Percentiles rank a stretch among this genome's conserved stretches.
Evolutionary conservation across 2,888 invertebrate species (phyloP).

Genomic region (Troides helena): DNA sequence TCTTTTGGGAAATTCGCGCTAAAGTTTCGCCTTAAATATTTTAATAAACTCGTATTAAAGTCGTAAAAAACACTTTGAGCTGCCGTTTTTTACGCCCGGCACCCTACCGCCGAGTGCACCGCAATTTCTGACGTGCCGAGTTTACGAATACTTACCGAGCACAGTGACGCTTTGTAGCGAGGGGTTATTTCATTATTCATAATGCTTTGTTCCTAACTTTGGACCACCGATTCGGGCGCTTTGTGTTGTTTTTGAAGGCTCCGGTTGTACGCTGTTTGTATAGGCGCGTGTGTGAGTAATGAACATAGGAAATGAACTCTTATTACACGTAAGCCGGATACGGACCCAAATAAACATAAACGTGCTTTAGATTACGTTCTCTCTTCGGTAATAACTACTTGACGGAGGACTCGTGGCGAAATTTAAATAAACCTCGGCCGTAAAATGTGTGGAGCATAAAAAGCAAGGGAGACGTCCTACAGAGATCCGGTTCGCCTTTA

Average conservation of each 20-base stretch:
- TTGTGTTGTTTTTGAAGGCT: slow-evolving; percentile 64
- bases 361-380: slow-evolving; percentile 12
- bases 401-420: slow-evolving; percentile 18
- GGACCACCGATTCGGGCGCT: slow-evolving; percentile 57
- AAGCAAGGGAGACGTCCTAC: slow-evolving; percentile 36
- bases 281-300: slow-evolving; percentile 34
- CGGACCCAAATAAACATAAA: slow-evolving; percentile 29
- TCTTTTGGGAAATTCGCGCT: slow-evolving; percentile 75
- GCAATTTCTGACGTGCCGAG: slow-evolving; percentile 42
- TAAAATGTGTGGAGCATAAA: slow-evolving; percentile 40
- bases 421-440: slow-evolving; percentile 38
- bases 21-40: slow-evolving; percentile 78
- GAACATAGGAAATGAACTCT: slow-evolving; percentile 32
- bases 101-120: slow-evolving; percentile 51
- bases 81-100: slow-evolving; percentile 64
- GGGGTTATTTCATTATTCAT: slow-evolving; percentile 76
- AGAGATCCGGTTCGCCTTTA: slow-evolving; percentile 41
- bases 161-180: slow-evolving; percentile 49
- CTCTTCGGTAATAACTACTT: slow-evolving; percentile 24
- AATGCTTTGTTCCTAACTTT: slow-evolving; percentile 70
- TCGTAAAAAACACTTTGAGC: slow-evolving; percentile 77
- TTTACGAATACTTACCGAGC: slow-evolving; percentile 27
- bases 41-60: slow-evolving; percentile 78
- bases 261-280: slow-evolving; percentile 30
- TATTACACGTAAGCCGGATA: slow-evolving; percentile 30